These are phyloP conservation scores for Myotis daubentonii DNA, from an alignment of 2,797 vertebrate genomes.

Conservation along the genomic window DNA sequence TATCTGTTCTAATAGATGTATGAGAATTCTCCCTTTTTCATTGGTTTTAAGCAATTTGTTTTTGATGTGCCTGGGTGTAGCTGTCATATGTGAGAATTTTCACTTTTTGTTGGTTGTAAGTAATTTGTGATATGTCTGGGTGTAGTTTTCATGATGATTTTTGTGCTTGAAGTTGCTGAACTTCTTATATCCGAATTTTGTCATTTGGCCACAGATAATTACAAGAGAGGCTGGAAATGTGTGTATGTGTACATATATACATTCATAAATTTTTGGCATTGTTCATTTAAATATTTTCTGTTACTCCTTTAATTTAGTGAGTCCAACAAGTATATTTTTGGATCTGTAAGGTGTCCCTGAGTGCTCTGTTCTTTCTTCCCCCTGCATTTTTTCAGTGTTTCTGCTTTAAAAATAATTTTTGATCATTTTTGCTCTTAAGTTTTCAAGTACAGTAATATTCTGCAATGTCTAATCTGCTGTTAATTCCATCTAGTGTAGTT, in stretches of 20 bases:
- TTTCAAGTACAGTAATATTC: not conserved
- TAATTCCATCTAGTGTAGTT: not conserved
- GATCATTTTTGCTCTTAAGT: not conserved
- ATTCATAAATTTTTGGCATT: not conserved
- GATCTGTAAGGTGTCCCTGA: not conserved
- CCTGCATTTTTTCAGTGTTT: not conserved
- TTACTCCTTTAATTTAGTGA: not conserved
- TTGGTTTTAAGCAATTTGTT: not conserved
- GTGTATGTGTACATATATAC: not conserved
- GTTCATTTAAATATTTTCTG: not conserved
- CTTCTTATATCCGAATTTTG: not conserved
- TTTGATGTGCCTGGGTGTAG: not conserved
- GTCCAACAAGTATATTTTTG: not conserved
- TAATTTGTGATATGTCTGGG: not conserved
- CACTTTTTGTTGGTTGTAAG: not conserved
- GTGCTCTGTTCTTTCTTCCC: not conserved
- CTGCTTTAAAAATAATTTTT: not conserved
- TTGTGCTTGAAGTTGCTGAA: not conserved
- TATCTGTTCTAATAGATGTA: not conserved
- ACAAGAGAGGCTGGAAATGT: not conserved
- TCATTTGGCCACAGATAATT: too few relatives aligned
- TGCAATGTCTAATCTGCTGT: not conserved
- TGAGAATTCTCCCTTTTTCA: not conserved
- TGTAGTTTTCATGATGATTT: not conserved
- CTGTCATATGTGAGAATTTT: not conserved